These are phyloP conservation scores for Spisula solida DNA, from an alignment of 2,888 invertebrate genomes.

Conservation along the genomic window DNA sequence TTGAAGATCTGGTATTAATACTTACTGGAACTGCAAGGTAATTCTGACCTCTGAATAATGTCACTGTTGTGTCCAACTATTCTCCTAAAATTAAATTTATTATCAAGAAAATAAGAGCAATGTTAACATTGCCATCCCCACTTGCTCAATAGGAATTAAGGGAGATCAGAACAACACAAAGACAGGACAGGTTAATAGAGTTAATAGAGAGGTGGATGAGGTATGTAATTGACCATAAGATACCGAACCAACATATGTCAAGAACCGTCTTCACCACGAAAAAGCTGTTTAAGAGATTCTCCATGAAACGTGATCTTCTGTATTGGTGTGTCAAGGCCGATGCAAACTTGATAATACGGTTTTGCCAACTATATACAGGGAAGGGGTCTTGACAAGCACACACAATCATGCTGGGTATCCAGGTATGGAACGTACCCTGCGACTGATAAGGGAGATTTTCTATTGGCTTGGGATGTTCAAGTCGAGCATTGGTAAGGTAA, in stretches of 20 bases:
- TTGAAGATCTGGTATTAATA: too few species aligned
- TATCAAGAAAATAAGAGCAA: too few species aligned
- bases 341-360: background rate
- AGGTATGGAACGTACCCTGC: background rate
- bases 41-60: too few species aligned
- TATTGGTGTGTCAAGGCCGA: background rate
- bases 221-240: conserved; percentile 18
- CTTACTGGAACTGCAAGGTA: too few species aligned
- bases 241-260: background rate
- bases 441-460: background rate
- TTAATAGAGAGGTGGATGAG: conserved; percentile 28
- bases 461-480: conserved; percentile 12
- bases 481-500: background rate
- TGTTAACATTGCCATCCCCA: too few species aligned
- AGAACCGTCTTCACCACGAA: background rate
- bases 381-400: background rate
- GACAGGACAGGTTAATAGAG: conserved; percentile 33
- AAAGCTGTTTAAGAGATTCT: background rate
- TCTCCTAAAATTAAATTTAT: too few species aligned
- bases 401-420: conserved; percentile 24
- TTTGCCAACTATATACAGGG: background rate
- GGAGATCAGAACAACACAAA: conserved; percentile 34
- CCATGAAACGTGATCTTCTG: background rate
- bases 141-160: conserved; percentile 28
- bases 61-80: too few species aligned